Conservation (phyloP, 2,797 vertebrate species). For the Taeniopygia guttata region DNA sequence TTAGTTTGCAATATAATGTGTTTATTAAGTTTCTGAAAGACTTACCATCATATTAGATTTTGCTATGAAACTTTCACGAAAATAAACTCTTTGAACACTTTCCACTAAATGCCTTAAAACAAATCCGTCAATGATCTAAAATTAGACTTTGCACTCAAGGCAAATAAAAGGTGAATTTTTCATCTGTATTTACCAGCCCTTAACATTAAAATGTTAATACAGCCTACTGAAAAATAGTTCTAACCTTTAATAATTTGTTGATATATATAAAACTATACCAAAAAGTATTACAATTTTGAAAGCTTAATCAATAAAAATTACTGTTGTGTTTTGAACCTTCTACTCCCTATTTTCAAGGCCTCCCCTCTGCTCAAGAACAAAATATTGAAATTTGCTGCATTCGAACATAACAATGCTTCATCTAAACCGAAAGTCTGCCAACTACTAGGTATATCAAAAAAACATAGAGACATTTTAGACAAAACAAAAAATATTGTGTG, state of each 20-base stretch:
- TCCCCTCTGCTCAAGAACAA: neutral
- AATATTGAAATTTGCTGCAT: neutral
- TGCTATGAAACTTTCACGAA: neutral
- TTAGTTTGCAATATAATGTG: neutral
- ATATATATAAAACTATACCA: neutral
- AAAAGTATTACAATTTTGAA: neutral
- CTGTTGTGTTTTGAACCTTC: neutral
- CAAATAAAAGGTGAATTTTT: neutral
- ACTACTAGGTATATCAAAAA: neutral
- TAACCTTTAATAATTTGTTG: neutral
- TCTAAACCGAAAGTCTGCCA: neutral
- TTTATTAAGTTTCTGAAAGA: neutral
- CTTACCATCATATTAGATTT: neutral
- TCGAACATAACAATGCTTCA: neutral
- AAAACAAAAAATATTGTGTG: neutral
- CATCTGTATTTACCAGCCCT: neutral
- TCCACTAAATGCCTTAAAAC: neutral
- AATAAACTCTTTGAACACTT: neutral
- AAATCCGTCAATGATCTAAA: neutral
- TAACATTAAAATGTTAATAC: neutral
- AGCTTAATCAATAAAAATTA: neutral
- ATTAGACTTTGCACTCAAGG: neutral
- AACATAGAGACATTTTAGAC: neutral
- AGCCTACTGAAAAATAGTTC: neutral
- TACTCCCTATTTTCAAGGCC: neutral